Conservation (phyloP, 2,888 invertebrate genomes). For the Campoletis raptor region DNA sequence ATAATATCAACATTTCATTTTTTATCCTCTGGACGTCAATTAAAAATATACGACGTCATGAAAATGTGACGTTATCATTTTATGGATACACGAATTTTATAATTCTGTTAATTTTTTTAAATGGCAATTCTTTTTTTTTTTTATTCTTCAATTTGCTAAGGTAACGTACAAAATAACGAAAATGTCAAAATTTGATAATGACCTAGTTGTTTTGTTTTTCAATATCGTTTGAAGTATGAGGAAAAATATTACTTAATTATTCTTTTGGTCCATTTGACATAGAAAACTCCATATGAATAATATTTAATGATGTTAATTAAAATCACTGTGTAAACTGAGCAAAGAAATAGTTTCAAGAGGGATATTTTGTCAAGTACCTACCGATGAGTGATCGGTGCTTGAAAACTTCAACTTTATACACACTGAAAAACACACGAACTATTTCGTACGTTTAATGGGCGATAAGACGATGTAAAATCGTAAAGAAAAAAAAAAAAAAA, state of each 20-base stretch:
- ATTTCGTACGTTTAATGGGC: constrained; percentile 14
- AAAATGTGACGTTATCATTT: background rate
- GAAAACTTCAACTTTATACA: constrained; percentile 45
- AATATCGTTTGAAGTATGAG: background rate
- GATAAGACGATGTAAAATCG: constrained; percentile 7
- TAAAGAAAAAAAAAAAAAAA: constrained; percentile 3
- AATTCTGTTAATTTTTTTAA: background rate
- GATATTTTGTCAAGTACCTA: constrained; percentile 57
- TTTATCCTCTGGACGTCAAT: background rate
- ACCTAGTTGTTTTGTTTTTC: background rate
- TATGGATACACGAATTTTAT: background rate
- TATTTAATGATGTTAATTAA: constrained; percentile 6
- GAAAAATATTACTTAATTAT: background rate
- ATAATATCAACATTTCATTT: background rate
- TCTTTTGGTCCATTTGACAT: background rate
- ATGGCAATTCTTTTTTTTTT: no score
- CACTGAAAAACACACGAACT: constrained; percentile 23
- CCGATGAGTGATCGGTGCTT: constrained; percentile 62
- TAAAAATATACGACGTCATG: no score
- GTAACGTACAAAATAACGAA: no score
- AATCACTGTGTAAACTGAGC: constrained; percentile 28
- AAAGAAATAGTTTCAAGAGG: constrained; percentile 24
- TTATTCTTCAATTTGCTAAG: no score
- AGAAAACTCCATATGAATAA: constrained; percentile 3
- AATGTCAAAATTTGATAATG: background rate